phyloP scores from a whole-genome alignment of 2,888 invertebrate genomes.

The Morinoia aosen region DNA sequence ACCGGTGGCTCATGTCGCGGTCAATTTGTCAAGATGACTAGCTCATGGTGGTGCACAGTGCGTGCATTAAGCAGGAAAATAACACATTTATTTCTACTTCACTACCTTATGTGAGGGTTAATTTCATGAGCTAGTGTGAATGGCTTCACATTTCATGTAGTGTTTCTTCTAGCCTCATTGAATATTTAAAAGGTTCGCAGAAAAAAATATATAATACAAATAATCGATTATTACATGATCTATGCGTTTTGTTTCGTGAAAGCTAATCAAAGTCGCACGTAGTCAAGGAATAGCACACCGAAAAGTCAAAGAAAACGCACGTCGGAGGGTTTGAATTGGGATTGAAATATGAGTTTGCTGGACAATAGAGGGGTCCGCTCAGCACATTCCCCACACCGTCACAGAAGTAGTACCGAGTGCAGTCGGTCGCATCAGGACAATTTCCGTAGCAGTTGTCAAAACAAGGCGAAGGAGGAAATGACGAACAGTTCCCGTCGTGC shows the following conservation, averaged over 20 bases:
- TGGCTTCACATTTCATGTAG: too few species aligned
- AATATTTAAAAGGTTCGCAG: too few species aligned
- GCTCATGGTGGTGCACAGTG: too few species aligned
- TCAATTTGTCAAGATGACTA: too few species aligned
- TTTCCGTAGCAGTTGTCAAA: neutral
- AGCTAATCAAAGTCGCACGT: neutral
- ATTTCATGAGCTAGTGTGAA: too few species aligned
- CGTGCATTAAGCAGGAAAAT: too few species aligned
- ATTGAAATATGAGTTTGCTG: neutral
- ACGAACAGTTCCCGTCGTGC: neutral
- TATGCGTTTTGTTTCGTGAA: neutral
- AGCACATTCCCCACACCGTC: neutral
- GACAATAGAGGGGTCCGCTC: neutral
- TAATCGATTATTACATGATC: too few species aligned
- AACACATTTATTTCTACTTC: too few species aligned
- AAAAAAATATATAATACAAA: too few species aligned
- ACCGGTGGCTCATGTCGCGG: too few species aligned
- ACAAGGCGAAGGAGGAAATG: neutral
- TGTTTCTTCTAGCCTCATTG: too few species aligned
- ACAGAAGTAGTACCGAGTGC: slow-evolving; percentile 15
- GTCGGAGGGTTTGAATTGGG: neutral
- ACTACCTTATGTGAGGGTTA: too few species aligned
- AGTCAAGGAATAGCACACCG: neutral
- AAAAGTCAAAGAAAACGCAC: neutral
- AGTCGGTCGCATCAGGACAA: slow-evolving; percentile 22